Conservation (phyloP, 2,113 vertebrate genomes). For the Merops nubicus region DNA sequence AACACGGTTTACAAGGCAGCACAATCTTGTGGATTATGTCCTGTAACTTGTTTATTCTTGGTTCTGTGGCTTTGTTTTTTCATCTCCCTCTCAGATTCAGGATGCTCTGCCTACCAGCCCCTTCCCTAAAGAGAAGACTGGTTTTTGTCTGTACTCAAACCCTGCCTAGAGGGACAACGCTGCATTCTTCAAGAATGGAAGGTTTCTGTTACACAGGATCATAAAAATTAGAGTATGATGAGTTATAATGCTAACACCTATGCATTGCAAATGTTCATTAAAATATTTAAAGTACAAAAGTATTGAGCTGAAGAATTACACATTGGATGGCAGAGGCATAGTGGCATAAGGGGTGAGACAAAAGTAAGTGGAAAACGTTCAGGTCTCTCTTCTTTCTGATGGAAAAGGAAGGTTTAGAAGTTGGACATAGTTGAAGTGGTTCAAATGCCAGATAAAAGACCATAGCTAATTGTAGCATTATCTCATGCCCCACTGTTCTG, state of each 20-base stretch:
- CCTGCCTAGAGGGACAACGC: not conserved
- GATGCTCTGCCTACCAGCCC: not conserved
- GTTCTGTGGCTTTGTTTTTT: not conserved
- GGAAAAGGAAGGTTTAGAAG: not conserved
- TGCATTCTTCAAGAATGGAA: not conserved
- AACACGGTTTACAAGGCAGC: not conserved
- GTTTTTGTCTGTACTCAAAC: not conserved
- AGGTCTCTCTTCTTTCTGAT: not conserved
- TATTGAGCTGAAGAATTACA: not conserved
- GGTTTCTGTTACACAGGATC: not conserved
- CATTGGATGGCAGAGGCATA: not conserved
- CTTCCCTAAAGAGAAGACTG: not conserved
- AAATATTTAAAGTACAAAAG: not conserved
- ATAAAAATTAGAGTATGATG: not conserved
- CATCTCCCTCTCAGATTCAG: not conserved
- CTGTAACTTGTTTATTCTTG: slow-evolving; percentile 20
- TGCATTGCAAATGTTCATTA: not conserved
- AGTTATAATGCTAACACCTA: not conserved
- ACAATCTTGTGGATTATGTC: not conserved
- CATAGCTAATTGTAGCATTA: not conserved
- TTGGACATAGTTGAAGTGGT: not conserved
- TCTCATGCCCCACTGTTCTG: not conserved
- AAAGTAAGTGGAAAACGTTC: not conserved
- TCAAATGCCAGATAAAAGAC: not conserved
- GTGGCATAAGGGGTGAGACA: not conserved